phyloP scores from a whole-genome alignment of 53 echinoderm and acorn worm species.

The Paelopatides confundens region DNA sequence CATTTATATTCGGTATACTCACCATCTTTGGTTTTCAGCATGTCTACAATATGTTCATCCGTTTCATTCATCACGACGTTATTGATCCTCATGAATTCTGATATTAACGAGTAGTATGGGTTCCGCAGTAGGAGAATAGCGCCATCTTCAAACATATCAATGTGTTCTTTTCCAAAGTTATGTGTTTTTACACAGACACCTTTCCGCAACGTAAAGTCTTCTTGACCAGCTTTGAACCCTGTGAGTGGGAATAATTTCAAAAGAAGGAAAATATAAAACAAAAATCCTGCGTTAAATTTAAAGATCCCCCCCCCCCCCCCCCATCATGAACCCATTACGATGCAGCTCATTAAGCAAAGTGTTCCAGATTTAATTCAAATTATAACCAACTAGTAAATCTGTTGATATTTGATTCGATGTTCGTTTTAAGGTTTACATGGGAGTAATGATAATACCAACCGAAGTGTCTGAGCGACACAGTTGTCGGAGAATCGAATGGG shows the following conservation, averaged over 20 bases:
- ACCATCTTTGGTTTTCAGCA: background rate
- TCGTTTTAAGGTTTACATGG: too few species aligned
- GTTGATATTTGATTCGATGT: too few species aligned
- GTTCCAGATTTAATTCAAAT: too few species aligned
- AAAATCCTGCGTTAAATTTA: too few species aligned
- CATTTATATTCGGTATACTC: too few species aligned
- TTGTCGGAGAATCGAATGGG: too few species aligned
- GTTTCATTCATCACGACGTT: background rate
- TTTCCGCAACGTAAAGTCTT: background rate
- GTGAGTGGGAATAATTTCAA: background rate
- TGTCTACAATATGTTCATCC: background rate
- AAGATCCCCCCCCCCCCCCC: too few species aligned
- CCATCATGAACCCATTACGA: too few species aligned
- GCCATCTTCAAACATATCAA: conserved; percentile 5
- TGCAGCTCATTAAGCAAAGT: too few species aligned
- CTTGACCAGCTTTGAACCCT: conserved; percentile 19
- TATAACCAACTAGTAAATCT: too few species aligned
- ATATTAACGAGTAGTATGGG: conserved; percentile 17
- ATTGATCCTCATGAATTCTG: conserved; percentile 2
- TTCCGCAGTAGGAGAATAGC: conserved; percentile 15
- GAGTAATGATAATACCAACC: too few species aligned
- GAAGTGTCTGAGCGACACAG: too few species aligned
- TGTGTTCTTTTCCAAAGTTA: background rate
- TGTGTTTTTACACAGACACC: conserved; percentile 31
- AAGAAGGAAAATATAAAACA: background rate